These are phyloP conservation scores for Caenorhabditis tropicalis DNA, from an alignment of 1,140 invertebrate genomes.

Conservation along the genomic window DNA sequence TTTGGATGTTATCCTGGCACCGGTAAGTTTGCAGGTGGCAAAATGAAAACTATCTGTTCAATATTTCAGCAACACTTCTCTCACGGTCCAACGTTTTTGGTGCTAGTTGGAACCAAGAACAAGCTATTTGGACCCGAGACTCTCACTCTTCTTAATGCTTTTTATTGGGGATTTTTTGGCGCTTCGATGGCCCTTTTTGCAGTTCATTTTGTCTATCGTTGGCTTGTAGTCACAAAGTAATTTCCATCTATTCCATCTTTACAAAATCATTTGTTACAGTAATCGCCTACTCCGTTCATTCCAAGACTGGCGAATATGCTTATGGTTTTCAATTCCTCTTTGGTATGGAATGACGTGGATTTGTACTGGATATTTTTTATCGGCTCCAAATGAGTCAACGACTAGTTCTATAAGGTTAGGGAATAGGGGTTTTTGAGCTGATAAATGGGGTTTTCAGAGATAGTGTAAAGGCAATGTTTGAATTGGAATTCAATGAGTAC, in stretches of 20 bases:
- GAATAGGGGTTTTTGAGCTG: not conserved
- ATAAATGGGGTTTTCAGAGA: not conserved
- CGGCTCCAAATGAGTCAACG: not conserved
- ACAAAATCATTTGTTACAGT: not conserved
- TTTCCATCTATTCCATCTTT: not conserved
- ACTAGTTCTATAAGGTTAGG: not conserved
- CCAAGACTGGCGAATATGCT: not conserved
- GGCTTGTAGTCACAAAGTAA: not conserved
- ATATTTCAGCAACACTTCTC: not conserved
- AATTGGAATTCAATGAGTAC: not conserved
- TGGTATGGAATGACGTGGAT: not conserved
- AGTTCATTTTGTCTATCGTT: not conserved
- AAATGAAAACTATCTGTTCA: not conserved
- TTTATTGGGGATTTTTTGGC: not conserved
- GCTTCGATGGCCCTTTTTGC: not conserved
- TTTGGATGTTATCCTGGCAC: not conserved
- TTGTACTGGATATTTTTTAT: not conserved
- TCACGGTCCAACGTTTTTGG: not conserved
- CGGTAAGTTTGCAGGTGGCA: not conserved
- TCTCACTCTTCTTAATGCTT: not conserved
- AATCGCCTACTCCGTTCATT: not conserved
- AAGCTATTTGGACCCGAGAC: not conserved
- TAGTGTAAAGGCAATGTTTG: not conserved
- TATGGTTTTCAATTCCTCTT: conserved; percentile 1
- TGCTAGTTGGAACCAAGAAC: not conserved